Evolutionary conservation across 2,113 vertebrate species (phyloP).

Genomic region (Brevimyrus niger): DNA sequence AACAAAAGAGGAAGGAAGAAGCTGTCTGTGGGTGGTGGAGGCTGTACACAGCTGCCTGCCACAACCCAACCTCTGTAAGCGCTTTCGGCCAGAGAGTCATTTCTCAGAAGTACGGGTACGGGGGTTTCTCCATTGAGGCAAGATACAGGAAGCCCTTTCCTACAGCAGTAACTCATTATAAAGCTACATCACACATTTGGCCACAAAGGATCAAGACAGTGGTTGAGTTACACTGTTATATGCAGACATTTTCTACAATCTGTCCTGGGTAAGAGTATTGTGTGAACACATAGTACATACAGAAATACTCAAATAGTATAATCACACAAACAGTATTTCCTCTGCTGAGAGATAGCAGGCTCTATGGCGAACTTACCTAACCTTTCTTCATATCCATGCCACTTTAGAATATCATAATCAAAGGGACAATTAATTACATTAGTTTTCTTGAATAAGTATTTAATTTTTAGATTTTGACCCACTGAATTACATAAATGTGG

Average conservation of each 20-base stretch:
- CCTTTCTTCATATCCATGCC: not conserved
- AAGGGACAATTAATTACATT: constrained; percentile 29
- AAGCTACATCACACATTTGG: not conserved
- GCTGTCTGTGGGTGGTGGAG: not conserved
- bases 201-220: not conserved
- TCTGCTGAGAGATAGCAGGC: not conserved
- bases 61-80: not conserved
- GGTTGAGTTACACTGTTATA: not conserved
- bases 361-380: not conserved
- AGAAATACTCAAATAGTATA: not conserved
- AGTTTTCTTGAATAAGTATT: not conserved
- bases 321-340: not conserved
- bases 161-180: not conserved
- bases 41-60: not conserved
- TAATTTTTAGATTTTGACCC: constrained; percentile 25
- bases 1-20: not conserved
- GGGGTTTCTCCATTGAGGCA: not conserved
- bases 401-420: constrained; percentile 22
- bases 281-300: not conserved
- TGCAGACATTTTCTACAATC: not conserved
- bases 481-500: not conserved
- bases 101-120: not conserved
- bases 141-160: not conserved
- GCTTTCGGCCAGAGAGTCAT: not conserved
- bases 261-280: not conserved